A percentile compares a stretch with the other conserved stretches of the same genome.
phyloP scores from a whole-genome alignment of 2,888 invertebrate species.

The Drosophila buzzatii region DNA sequence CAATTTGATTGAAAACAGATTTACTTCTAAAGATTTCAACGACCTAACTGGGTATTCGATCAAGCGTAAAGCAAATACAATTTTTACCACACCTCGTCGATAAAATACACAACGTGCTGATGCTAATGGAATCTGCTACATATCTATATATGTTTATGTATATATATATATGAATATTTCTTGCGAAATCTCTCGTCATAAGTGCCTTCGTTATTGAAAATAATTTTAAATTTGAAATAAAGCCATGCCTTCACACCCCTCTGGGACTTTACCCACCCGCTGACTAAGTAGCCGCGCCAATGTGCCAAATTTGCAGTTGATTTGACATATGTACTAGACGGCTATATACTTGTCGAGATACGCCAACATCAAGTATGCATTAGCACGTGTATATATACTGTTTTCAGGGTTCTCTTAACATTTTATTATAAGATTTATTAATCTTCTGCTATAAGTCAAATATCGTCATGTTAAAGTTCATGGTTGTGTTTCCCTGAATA shows the following conservation, averaged over 20 bases:
- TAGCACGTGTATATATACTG: not conserved
- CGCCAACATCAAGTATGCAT: not conserved
- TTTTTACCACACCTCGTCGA: constrained; percentile 18
- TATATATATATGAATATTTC: constrained; percentile 22
- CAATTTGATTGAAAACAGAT: constrained; percentile 11
- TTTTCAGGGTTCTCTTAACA: not conserved
- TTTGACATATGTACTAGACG: constrained; percentile 21
- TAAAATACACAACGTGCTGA: constrained; percentile 2
- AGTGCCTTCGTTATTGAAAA: constrained; percentile 46
- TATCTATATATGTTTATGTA: not conserved
- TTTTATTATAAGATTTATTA: not conserved
- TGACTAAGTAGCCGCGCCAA: constrained; percentile 41
- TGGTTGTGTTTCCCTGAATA: not conserved
- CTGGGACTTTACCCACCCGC: constrained; percentile 3
- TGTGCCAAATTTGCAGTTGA: constrained; percentile 38
- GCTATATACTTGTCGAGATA: not conserved
- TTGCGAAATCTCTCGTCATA: constrained; percentile 47
- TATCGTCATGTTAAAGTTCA: not conserved
- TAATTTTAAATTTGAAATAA: constrained; percentile 34
- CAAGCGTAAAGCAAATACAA: constrained; percentile 21
- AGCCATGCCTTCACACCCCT: not conserved
- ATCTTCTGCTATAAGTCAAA: not conserved
- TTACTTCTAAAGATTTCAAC: not conserved
- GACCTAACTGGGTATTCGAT: constrained; percentile 20
- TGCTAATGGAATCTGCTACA: not conserved